Base-by-base conservation (phyloP, 2,888 invertebrate genomes). In the Leptinotarsa peninsularis region DNA sequence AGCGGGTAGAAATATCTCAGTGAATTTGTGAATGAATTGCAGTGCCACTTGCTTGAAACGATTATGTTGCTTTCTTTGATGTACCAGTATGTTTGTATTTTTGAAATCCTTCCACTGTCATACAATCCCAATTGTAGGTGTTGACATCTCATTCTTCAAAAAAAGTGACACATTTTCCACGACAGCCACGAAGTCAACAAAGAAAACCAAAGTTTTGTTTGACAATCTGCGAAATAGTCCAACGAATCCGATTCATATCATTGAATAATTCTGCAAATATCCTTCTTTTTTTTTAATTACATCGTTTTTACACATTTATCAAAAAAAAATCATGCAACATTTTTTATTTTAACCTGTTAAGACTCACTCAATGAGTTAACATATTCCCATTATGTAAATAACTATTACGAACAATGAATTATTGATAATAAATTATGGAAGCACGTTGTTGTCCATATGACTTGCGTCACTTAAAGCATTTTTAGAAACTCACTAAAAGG, bases 311-410 rank as follows among this genome's bases (percentile, higher is more conserved):
- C 21, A 18, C 21, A 23, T 4, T 58, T 18, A 5, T 21, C 23
- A 7, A 23, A 23, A 58, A 58, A 58, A 58, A 58, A 23, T 14
- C 21, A 3, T 23, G 14, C 18, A 23, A 23, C 15, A 58, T 23
- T 58, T 58, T 18, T 58, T 14, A 14, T 58, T 58, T 23, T 1
- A 58, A 58, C 21, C 14, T 23, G 23, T 23, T 60, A 60, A 56
- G 56, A 60, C 13, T 71, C 27, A 67, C 49, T 74, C 71, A 74
- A 56, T 68, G 72, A 58, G 56, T 72, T 56, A 43, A 63, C 18
- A 18, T 58, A 72, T 75, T 75, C 58, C n/a, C 72, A 75, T 75
- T 67, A 71, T 72, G 60, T 54, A 75, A 72, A 68, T 72, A 49
- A 50, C 23, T n/a, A 49, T 66, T 72, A 70, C 66, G 66, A 70